A percentile compares a stretch with the other conserved stretches of the same genome.
phyloP scores from a whole-genome alignment of 2,888 invertebrate species.

The Neria commutata region DNA sequence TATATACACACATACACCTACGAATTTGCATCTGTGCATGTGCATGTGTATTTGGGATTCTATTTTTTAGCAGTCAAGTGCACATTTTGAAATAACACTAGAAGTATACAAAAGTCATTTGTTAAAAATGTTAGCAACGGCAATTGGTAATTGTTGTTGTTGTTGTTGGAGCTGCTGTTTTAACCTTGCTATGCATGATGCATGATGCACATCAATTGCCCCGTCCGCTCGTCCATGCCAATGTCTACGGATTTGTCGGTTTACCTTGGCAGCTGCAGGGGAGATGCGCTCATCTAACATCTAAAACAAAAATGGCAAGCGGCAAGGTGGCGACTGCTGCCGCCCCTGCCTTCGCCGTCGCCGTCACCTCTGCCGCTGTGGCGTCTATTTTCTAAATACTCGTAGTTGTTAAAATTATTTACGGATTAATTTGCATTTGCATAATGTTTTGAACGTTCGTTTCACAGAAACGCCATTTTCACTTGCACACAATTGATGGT shows the following conservation, averaged over 20 bases:
- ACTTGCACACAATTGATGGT: not conserved
- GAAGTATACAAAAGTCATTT: not conserved
- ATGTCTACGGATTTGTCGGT: not conserved
- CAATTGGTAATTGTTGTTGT: not conserved
- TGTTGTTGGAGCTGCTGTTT: not conserved
- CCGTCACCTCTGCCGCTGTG: no score
- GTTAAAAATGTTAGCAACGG: no score
- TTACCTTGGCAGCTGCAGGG: not conserved
- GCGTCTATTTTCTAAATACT: slow-evolving; percentile 1
- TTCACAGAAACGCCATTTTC: not conserved
- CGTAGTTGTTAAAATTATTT: not conserved
- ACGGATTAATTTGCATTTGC: not conserved
- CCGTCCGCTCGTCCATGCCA: not conserved
- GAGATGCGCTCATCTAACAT: slow-evolving; percentile 3
- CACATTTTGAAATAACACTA: not conserved
- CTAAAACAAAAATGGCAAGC: no score
- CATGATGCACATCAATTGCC: not conserved
- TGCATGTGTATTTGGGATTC: not conserved
- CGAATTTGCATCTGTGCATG: no score
- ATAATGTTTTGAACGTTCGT: not conserved
- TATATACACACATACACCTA: no score
- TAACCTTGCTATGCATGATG: not conserved
- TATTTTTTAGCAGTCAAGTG: not conserved
- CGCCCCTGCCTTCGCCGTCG: no score
- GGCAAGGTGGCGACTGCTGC: no score